Percentiles rank a stretch among this genome's conserved stretches.
phyloP scores from a whole-genome alignment of 2,113 vertebrate genomes.

The Dasypus novemcinctus region DNA sequence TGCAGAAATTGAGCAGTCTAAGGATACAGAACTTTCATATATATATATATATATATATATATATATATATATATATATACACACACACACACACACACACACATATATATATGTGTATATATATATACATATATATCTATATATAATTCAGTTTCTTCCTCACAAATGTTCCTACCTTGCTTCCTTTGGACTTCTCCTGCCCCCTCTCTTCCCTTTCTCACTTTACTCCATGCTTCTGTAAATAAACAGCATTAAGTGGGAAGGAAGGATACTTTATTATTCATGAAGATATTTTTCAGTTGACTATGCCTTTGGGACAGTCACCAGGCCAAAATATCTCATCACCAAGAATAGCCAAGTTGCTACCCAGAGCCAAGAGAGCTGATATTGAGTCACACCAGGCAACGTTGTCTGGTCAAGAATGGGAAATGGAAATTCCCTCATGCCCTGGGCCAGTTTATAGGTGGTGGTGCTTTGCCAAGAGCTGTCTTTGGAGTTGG shows the following conservation, averaged over 20 bases:
- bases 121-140: background rate
- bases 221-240: slow-evolving; percentile 35
- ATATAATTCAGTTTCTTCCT: slow-evolving; percentile 7
- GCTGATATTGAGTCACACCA: background rate
- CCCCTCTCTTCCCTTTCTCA: background rate
- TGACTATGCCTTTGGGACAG: slow-evolving; percentile 9
- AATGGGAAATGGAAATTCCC: background rate
- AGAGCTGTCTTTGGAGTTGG: background rate
- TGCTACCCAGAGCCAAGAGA: background rate
- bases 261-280: background rate
- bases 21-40: background rate
- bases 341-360: background rate
- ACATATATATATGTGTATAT: too few species aligned
- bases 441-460: background rate
- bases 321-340: slow-evolving; percentile 35
- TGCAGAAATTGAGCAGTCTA: background rate
- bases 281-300: slow-evolving; percentile 25
- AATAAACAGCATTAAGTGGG: slow-evolving; percentile 18
- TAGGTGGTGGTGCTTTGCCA: background rate
- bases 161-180: background rate
- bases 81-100: too few species aligned
- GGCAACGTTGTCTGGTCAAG: background rate
- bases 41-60: background rate
- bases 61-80: too few species aligned
- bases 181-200: background rate